Base-by-base conservation (phyloP, 2,797 vertebrate species). In the Chelonia mydas region DNA sequence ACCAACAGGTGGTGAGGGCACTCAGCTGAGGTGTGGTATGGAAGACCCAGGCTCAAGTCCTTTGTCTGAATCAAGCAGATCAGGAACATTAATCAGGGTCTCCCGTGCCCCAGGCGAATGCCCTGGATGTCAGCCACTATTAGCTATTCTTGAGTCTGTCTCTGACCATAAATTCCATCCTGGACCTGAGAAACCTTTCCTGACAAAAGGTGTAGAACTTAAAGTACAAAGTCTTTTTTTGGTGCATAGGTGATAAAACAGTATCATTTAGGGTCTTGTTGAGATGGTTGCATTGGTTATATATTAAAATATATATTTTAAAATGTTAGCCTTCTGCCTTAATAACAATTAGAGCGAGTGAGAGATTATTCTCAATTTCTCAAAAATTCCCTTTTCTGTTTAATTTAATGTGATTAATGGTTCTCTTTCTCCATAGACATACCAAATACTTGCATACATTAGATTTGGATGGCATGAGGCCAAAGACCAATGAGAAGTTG, bases 391-490 rank as follows among this genome's bases (percentile, higher is more conserved):
- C 12, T 41, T 87, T 33, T 7, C 15, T 79, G 10, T 3, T 37
- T 74, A 12, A 41, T 78, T 94, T 89, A 45, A 13, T 50, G 88
- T 77, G 65, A 27, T 79, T 76, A 25, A 17, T 28, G 3, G 0
- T 0, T 61, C 8, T 86, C 54, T 85, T 3, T 79, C 55, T 54
- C 53, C 31, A 68, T 19, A 89, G 41, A 78, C 23, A 2, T 83
- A 1, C 1, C 5, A 91, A 50, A 5, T 3, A 7, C 57, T 81
- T 94, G 31, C 2, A 1, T 5, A 0, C 9, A 79, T 0, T 59
- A 51, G 16, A 82, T 59, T 16, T 85, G n/a, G 12, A 47, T 37
- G 37, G 88, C n/a, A 5, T 61, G 61, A 84, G 17, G 15, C 21
- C 27, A 84, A 28, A 76, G 51, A 53, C 3, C 81, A 33, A 84